Conservation (phyloP, 2,113 vertebrate species). For the Hylia prasina region DNA sequence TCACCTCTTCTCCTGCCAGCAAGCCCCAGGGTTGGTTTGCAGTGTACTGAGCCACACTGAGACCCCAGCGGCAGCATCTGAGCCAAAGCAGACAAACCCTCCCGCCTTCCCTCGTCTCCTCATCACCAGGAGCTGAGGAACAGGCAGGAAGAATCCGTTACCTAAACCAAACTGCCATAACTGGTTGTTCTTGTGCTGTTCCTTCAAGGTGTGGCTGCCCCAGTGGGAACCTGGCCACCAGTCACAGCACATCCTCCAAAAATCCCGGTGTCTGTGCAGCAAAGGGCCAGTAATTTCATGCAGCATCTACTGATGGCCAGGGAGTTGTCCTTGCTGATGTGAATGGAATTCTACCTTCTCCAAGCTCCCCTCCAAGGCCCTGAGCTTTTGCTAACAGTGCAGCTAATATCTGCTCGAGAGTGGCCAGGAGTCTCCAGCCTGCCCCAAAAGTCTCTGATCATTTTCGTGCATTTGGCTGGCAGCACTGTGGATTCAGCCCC, state of each 20-base stretch:
- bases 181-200: background rate
- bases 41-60: fast-evolving
- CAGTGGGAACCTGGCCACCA: background rate
- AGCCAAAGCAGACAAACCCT: background rate
- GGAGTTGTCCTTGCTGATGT: background rate
- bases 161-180: background rate
- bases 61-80: background rate
- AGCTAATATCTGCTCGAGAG: background rate
- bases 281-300: background rate
- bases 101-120: background rate
- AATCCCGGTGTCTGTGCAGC: background rate
- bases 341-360: background rate
- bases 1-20: background rate
- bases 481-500: background rate
- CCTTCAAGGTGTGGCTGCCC: background rate
- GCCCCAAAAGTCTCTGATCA: background rate
- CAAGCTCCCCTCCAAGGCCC: background rate
- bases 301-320: background rate
- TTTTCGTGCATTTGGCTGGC: background rate
- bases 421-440: background rate
- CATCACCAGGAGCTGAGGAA: background rate
- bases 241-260: background rate
- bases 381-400: background rate
- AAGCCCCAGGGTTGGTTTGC: background rate
- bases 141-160: background rate